Evolutionary conservation across 2,888 invertebrate genomes (phyloP).

Genomic region (Venusia cambrica): DNA sequence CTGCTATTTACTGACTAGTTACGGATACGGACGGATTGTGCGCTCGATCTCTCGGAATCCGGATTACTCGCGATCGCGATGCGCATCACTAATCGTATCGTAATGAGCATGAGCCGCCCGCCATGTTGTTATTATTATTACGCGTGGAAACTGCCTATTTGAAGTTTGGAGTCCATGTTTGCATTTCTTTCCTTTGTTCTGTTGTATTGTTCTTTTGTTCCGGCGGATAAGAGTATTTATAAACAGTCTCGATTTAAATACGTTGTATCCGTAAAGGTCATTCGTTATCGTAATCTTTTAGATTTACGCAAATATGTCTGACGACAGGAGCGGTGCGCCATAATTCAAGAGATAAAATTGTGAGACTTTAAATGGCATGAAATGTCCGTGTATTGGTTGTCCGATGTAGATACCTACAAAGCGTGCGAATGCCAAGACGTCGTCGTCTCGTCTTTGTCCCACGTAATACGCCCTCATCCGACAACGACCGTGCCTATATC

Average conservation of each 20-base stretch:
- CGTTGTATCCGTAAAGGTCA: slow-evolving; percentile 34
- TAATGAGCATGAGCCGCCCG: slow-evolving; percentile 48
- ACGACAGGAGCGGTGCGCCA: slow-evolving; percentile 39
- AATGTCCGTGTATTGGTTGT: slow-evolving; percentile 50
- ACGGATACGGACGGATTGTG: slow-evolving; percentile 28
- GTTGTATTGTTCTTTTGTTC: slow-evolving; percentile 70
- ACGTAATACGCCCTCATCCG: slow-evolving; percentile 64
- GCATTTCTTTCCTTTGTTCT: slow-evolving; percentile 70
- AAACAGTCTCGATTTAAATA: slow-evolving; percentile 56
- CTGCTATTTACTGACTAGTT: slow-evolving; percentile 37
- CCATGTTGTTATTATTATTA: slow-evolving; percentile 68
- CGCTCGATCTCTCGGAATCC: slow-evolving; percentile 19
- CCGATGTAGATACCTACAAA: slow-evolving; percentile 49
- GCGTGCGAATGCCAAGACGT: slow-evolving; percentile 45
- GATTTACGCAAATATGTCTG: slow-evolving; percentile 32
- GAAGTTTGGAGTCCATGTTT: slow-evolving; percentile 55
- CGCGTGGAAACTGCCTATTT: slow-evolving; percentile 58
- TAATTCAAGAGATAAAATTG: slow-evolving; percentile 40
- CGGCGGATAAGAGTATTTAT: slow-evolving; percentile 61
- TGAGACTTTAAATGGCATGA: slow-evolving; percentile 48
- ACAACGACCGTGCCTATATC: slow-evolving; percentile 40
- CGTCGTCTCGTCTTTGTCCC: slow-evolving; percentile 47
- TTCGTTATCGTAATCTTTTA: no score
- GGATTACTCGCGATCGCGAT: slow-evolving; percentile 49
- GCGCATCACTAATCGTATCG: slow-evolving; percentile 51